Percentiles rank a stretch among this genome's conserved stretches.
Evolutionary conservation across 2,113 vertebrate species (phyloP).

Genomic region (Macroglossus sobrinus): DNA sequence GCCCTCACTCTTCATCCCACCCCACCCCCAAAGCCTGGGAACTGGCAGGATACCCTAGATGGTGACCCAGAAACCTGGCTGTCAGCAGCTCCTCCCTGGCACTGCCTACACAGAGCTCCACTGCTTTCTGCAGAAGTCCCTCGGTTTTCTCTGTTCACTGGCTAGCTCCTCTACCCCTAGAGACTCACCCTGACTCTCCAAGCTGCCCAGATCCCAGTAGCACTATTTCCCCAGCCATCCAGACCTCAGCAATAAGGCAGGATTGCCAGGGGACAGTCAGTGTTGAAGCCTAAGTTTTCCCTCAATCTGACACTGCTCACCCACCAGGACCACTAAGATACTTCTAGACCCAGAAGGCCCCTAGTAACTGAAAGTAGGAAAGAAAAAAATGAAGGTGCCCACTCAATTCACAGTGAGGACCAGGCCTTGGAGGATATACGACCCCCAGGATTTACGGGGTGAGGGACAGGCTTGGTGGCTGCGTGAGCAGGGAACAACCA

Average conservation of each 20-base stretch:
- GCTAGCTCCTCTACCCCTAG: not conserved
- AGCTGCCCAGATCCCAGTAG: not conserved
- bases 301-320: not conserved
- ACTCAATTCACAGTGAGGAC: not conserved
- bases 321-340: not conserved
- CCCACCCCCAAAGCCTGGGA: constrained; percentile 10
- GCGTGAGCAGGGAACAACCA: not conserved
- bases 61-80: constrained; percentile 63
- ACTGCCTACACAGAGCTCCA: not conserved
- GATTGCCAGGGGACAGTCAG: too few species aligned
- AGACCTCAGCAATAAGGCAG: not conserved
- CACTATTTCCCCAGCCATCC: not conserved
- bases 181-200: not conserved
- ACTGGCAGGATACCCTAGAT: constrained; percentile 24
- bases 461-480: not conserved
- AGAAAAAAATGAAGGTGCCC: not conserved
- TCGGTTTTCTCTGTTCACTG: not conserved
- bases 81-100: constrained; percentile 37
- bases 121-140: not conserved
- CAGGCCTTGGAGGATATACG: not conserved
- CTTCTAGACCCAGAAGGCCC: not conserved
- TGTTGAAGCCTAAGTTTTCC: too few species aligned
- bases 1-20: not conserved
- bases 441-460: not conserved
- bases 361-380: not conserved